A percentile compares a stretch with the other conserved stretches of the same genome.
phyloP scores from a whole-genome alignment of 2,113 vertebrate species.

The Cyphomyrus discorhynchus region DNA sequence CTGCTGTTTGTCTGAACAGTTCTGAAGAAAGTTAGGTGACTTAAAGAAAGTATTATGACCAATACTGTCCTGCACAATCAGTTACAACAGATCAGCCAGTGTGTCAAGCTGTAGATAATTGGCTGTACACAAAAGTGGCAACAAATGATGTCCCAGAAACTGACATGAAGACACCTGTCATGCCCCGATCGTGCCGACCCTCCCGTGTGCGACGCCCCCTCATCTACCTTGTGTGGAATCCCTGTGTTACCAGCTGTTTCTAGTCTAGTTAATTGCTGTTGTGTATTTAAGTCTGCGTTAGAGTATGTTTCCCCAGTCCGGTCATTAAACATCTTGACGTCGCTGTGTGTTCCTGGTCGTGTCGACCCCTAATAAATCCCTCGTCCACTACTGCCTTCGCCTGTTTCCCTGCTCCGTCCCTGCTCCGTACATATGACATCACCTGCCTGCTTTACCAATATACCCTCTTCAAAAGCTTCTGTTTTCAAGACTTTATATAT shows the following conservation, averaged over 20 bases:
- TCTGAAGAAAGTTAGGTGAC: background rate
- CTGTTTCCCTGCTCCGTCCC: too few species aligned
- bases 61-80: background rate
- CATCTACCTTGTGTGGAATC: too few species aligned
- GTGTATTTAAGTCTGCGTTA: too few species aligned
- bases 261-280: too few species aligned
- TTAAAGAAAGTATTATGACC: background rate
- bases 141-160: background rate
- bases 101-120: background rate
- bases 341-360: too few species aligned
- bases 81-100: background rate
- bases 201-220: too few species aligned
- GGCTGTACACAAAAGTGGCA: background rate
- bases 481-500: background rate
- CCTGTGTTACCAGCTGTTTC: too few species aligned
- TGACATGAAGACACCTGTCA: background rate
- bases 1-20: background rate
- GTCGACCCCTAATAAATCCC: too few species aligned
- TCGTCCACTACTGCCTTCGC: too few species aligned
- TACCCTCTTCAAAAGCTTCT: background rate
- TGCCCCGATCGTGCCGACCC: too few species aligned
- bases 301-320: too few species aligned
- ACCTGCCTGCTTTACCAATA: background rate
- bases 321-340: too few species aligned
- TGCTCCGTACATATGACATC: background rate